Evolutionary conservation across 1,140 invertebrate species (phyloP).

Genomic region (Chionoecetes opilio): DNA sequence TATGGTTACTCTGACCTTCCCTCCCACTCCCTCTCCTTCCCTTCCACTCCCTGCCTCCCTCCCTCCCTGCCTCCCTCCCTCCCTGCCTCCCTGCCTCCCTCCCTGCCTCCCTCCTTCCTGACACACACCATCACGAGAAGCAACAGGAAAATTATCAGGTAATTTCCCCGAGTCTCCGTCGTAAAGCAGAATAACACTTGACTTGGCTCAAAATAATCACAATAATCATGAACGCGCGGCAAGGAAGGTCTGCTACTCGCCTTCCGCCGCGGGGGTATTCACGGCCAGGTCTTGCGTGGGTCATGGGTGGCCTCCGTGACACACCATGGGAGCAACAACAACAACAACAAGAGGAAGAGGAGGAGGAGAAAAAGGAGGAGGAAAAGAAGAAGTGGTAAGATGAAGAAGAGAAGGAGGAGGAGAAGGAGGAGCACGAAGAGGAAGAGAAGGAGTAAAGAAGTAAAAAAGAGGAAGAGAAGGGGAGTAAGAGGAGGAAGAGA

Average conservation of each 20-base stretch:
- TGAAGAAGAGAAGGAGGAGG: neutral
- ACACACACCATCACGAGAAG: neutral
- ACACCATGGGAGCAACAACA: no score
- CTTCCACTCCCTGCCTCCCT: no score
- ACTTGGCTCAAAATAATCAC: neutral
- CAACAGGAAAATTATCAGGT: neutral
- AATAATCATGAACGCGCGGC: conserved; percentile 9
- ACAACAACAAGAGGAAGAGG: no score
- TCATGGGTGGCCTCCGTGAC: no score
- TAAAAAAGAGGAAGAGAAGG: neutral
- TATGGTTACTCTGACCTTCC: neutral
- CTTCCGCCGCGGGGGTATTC: no score
- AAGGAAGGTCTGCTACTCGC: no score
- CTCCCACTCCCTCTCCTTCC: neutral
- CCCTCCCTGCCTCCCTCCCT: no score
- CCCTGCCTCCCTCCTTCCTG: neutral
- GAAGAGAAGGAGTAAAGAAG: neutral
- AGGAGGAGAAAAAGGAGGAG: neutral
- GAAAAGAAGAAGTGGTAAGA: neutral
- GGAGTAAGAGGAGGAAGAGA: neutral
- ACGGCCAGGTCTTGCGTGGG: no score
- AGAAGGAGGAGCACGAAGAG: neutral
- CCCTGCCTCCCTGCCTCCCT: neutral
- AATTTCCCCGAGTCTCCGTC: neutral
- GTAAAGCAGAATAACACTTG: conserved; percentile 9